A percentile compares a stretch with the other conserved stretches of the same genome.
phyloP scores from a whole-genome alignment of 2,797 vertebrate genomes.

The Chrysolophus pictus region DNA sequence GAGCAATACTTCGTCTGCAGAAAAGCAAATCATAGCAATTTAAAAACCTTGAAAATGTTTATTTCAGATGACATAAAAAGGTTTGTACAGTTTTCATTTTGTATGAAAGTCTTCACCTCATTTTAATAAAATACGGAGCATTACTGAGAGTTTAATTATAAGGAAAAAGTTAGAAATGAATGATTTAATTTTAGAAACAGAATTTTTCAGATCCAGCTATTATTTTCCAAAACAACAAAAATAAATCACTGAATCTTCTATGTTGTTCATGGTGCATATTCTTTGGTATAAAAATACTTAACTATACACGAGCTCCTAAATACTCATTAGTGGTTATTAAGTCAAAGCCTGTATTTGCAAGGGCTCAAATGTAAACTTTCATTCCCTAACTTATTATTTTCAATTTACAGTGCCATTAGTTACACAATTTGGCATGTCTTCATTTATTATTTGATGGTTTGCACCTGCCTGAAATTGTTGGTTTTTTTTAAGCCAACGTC shows the following conservation, averaged over 20 bases:
- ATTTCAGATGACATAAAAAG: not conserved
- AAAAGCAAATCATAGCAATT: not conserved
- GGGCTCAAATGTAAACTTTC: slow-evolving; percentile 17
- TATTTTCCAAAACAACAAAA: not conserved
- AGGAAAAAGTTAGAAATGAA: not conserved
- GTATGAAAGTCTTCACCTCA: not conserved
- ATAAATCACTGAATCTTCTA: not conserved
- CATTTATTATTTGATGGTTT: slow-evolving; percentile 45
- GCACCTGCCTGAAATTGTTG: slow-evolving; percentile 15
- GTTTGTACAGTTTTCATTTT: not conserved
- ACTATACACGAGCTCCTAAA: not conserved
- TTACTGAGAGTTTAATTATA: not conserved
- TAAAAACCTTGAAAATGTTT: not conserved
- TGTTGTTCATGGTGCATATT: not conserved
- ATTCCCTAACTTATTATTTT: slow-evolving; percentile 55
- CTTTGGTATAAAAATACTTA: not conserved
- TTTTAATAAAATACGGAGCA: not conserved
- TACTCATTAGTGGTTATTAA: slow-evolving; percentile 47
- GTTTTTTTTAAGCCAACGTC: not conserved
- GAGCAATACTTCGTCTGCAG: not conserved
- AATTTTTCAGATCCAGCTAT: not conserved
- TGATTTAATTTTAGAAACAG: not conserved
- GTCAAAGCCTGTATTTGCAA: slow-evolving; percentile 24
- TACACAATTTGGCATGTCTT: slow-evolving; percentile 60
- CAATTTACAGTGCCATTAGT: slow-evolving; percentile 57